Evolutionary conservation across 2,113 vertebrate genomes (phyloP).

Genomic region (Thalassoma bifasciatum): DNA sequence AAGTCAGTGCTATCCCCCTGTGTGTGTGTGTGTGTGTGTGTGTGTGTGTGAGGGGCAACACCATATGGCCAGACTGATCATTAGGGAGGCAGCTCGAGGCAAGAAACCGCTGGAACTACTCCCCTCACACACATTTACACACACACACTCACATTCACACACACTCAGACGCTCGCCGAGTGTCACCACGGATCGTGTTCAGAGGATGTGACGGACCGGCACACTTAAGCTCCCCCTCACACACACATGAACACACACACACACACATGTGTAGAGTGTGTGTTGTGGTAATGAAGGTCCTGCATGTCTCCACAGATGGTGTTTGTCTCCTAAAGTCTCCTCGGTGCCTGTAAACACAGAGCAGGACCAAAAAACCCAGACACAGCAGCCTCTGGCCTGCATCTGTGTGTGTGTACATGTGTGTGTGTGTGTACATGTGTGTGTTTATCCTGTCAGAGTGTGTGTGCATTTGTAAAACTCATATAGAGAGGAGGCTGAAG

Average conservation of each 20-base stretch:
- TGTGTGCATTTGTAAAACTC: conserved; percentile 27
- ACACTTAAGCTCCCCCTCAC: conserved; percentile 57
- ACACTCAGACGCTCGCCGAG: conserved; percentile 43
- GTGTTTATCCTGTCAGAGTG: conserved; percentile 3
- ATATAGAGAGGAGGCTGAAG: not conserved
- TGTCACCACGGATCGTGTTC: conserved; percentile 72
- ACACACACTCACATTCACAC: conserved; percentile 48
- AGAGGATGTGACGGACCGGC: conserved; percentile 65
- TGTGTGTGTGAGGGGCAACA: conserved; percentile 47
- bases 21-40: conserved; percentile 36
- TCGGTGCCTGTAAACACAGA: conserved; percentile 73
- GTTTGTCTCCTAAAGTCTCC: conserved; percentile 81
- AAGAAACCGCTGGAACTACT: conserved; percentile 68
- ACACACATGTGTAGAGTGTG: conserved; percentile 10
- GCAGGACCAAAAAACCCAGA: conserved; percentile 37
- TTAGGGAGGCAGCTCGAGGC: conserved; percentile 79
- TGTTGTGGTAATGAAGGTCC: conserved; percentile 73
- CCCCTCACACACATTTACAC: conserved; percentile 60
- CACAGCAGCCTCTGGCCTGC: conserved; percentile 52
- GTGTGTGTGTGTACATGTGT: conserved; percentile 22
- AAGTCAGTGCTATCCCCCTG: conserved; percentile 65
- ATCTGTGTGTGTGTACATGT: conserved; percentile 24
- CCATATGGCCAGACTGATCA: conserved; percentile 81
- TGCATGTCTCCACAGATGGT: conserved; percentile 82
- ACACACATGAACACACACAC: conserved; percentile 44